Evolutionary conservation across 1,140 invertebrate genomes (phyloP).

Genomic region (Drosophila azteca): DNA sequence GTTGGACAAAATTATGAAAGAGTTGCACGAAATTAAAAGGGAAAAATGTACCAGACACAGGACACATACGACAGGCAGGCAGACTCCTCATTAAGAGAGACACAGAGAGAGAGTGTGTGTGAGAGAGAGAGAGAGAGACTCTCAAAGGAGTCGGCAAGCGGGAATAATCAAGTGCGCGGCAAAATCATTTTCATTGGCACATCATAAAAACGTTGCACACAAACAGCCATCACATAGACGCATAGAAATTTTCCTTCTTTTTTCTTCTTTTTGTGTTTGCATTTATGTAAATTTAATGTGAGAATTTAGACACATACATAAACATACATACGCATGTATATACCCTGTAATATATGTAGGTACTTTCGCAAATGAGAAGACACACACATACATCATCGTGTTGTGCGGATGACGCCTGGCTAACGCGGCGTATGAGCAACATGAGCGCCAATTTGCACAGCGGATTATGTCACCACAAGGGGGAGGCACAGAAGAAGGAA

Average conservation of each 20-base stretch:
- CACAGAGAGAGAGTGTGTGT: too few species aligned
- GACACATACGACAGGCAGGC: too few species aligned
- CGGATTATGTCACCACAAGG: constrained; percentile 63
- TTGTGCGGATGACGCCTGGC: constrained; percentile 11
- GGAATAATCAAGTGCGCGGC: not conserved
- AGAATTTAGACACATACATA: constrained; percentile 41
- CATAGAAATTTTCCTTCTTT: constrained; percentile 43
- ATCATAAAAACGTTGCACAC: constrained; percentile 46
- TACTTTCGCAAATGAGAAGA: too few species aligned
- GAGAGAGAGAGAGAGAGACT: too few species aligned
- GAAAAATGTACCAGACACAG: not conserved
- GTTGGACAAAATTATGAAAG: constrained; percentile 45
- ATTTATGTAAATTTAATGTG: constrained; percentile 75
- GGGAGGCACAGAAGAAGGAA: not conserved
- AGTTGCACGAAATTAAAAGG: constrained; percentile 23
- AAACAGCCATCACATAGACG: constrained; percentile 26
- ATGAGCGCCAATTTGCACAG: constrained; percentile 72
- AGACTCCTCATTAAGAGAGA: too few species aligned
- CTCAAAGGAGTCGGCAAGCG: constrained; percentile 27
- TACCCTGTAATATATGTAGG: not conserved
- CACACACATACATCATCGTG: constrained; percentile 40
- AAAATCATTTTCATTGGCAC: constrained; percentile 65
- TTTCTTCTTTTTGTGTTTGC: too few species aligned
- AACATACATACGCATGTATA: too few species aligned
- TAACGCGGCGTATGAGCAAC: constrained; percentile 70